These are phyloP conservation scores for Pelusios castaneus DNA, from an alignment of 2,113 vertebrate species.

Conservation along the genomic window DNA sequence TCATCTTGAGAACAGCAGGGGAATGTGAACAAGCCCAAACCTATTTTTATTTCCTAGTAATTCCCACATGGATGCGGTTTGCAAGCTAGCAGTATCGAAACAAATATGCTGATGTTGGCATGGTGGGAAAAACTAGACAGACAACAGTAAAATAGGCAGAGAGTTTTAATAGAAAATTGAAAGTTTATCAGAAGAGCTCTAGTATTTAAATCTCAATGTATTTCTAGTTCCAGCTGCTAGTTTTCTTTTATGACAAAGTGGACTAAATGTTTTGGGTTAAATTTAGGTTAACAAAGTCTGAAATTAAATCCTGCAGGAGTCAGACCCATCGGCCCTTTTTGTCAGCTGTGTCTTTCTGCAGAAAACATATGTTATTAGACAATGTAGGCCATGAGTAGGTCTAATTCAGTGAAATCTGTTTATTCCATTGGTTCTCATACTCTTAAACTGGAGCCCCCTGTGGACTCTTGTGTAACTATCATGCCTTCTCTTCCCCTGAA, in stretches of 20 bases:
- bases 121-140: background rate
- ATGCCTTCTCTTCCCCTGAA: too few species aligned
- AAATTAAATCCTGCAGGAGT: background rate
- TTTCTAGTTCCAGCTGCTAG: background rate
- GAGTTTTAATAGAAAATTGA: background rate
- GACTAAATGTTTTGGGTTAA: background rate
- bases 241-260: background rate
- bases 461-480: too few species aligned
- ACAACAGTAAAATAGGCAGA: background rate
- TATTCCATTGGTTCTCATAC: background rate
- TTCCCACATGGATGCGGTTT: conserved; percentile 56
- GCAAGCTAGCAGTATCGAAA: conserved; percentile 24
- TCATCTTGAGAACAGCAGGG: conserved; percentile 70
- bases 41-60: conserved; percentile 64
- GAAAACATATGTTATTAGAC: background rate
- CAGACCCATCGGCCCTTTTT: background rate
- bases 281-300: background rate
- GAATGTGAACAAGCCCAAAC: conserved; percentile 53
- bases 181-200: background rate
- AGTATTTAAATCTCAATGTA: rapidly evolving
- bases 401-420: background rate
- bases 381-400: background rate
- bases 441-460: too few species aligned
- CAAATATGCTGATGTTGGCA: conserved; percentile 23
- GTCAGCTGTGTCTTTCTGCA: background rate